Conservation (phyloP, 2,888 invertebrate genomes). For the Spialia ferax region DNA sequence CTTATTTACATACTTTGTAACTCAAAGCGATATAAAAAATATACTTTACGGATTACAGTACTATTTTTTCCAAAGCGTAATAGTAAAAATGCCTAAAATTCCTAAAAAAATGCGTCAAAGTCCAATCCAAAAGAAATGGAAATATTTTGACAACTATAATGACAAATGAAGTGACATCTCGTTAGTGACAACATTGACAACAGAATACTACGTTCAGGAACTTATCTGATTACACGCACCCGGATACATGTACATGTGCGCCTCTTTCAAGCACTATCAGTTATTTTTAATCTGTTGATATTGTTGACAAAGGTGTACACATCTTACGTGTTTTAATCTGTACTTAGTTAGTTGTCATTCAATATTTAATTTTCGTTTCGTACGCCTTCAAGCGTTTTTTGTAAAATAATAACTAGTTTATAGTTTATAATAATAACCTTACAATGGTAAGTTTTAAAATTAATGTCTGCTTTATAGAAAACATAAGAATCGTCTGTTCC, state of each 20-base stretch:
- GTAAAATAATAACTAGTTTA: slow-evolving; percentile 71
- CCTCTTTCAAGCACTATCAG: too few relatives aligned
- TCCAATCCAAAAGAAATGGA: not conserved
- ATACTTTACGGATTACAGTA: too few relatives aligned
- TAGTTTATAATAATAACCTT: slow-evolving; percentile 68
- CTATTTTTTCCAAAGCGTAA: slow-evolving; percentile 41
- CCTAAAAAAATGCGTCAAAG: not conserved
- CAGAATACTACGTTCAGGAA: too few relatives aligned
- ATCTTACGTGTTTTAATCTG: slow-evolving; percentile 16
- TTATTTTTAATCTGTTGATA: not conserved
- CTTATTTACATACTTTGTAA: slow-evolving; percentile 39
- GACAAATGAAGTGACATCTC: too few relatives aligned
- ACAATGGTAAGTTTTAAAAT: slow-evolving; percentile 70
- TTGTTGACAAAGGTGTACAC: not conserved
- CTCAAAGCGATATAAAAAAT: slow-evolving; percentile 39
- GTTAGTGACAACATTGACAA: too few relatives aligned
- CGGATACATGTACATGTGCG: too few relatives aligned
- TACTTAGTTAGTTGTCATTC: slow-evolving; percentile 67
- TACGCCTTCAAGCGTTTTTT: slow-evolving; percentile 80
- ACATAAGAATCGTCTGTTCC: slow-evolving; percentile 18
- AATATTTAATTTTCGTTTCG: slow-evolving; percentile 76
- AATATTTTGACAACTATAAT: slow-evolving; percentile 17
- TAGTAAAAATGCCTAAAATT: slow-evolving; percentile 40
- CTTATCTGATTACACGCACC: too few relatives aligned
- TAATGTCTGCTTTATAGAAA: slow-evolving; percentile 9